Evolutionary conservation across 2,888 invertebrate species (phyloP), one percentile per base, ranked within the genome.

Genomic region (Cephus pulcher): DNA sequence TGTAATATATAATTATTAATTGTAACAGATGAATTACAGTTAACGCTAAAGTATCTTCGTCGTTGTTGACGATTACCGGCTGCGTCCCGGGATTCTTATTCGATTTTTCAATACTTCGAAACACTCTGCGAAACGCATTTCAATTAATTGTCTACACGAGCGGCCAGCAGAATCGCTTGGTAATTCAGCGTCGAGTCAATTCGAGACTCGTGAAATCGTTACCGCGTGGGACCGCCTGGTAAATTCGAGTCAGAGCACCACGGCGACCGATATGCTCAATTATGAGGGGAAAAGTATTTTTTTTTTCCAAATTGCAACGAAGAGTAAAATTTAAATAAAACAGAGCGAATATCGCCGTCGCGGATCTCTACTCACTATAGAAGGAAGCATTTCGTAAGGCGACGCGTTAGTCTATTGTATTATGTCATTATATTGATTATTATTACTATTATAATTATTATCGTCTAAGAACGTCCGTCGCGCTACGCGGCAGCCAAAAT

Each of bases 1-100:
- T 87, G 84, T 87, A 84, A 84, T 81, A 85, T 84, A 86, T 78
- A 83, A 74, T 74, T 74, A 35, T 74, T 34, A 74, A 74, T 74
- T 30, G 37, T 74, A 35, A 30, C 71, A 9, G 23, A 71, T 32
- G 32, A 71, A 71, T 71, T 30, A 71, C 11, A 15, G 33, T 15
- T 71, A 32, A 70, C 33, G 30, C 71, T 70, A 33, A 70, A 71
- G 71, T 71, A 71, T 32, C 71, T 32, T 32, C 71, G 33, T 75
- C 69, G 23, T 75, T 69, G 34, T 15, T 69, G 56, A 56, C 56
- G 56, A 56, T 56, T 23, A 56, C 71, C 15, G 32, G 71, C 71
- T 12, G 23, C 34, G 71, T 71, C 9, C 71, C 71, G 71, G 30
- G 71, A 23, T 30, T 71, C 34, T 71, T 30, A 34, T 11, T 71